Base-by-base conservation (phyloP, 2,113 vertebrate species). In the Bettongia penicillata region DNA sequence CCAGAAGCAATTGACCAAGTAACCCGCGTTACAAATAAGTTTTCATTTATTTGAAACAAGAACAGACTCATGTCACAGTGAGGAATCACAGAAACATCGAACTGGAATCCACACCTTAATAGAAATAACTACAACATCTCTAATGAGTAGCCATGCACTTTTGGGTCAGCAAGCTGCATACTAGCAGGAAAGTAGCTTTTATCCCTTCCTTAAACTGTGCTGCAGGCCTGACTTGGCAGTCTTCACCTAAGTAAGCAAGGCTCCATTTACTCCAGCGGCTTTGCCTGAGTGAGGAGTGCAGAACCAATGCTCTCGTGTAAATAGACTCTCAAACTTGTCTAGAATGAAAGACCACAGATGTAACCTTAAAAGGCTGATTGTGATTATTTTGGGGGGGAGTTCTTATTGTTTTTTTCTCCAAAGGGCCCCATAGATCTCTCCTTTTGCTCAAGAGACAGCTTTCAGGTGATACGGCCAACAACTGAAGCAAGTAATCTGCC, bases 401-500 rank as follows among this genome's bases (percentile, higher is more conserved):
- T 84, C 16, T 43, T 84, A 43, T 90, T 97, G 50, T 94, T 91
- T 16, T 55, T 53, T 97, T 92, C 53, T 55, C 77, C 53, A 10
- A 90, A 89, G 94, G 49, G 26, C 37, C 9, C 57, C 51, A 51
- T 84, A 51, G 91, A n/a, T 93, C 90, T 28, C 9, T 93, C 51
- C 48, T 93, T 94, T 90, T 53, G 89, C 91, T 97, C 92, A 90
- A 94, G 93, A 84, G 97, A 96, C 93, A 96, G 90, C 51, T 95
- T 92, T 92, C 91, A 94, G 37, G 48, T 96, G 94, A 94, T 24
- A 16, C 28, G 91, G 93, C 94, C 49, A 47, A 92, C 0, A 25
- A 31, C 90, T 22, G 51, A 95, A 89, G 53, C 93, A 90, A 96
- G 48, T 77, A 91, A 95, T 92, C 52, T 94, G 92, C 92, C 89